Percentiles rank a stretch among this genome's conserved stretches.
Evolutionary conservation across 1,140 invertebrate species (phyloP).

Genomic region (Metopolophium dirhodum): DNA sequence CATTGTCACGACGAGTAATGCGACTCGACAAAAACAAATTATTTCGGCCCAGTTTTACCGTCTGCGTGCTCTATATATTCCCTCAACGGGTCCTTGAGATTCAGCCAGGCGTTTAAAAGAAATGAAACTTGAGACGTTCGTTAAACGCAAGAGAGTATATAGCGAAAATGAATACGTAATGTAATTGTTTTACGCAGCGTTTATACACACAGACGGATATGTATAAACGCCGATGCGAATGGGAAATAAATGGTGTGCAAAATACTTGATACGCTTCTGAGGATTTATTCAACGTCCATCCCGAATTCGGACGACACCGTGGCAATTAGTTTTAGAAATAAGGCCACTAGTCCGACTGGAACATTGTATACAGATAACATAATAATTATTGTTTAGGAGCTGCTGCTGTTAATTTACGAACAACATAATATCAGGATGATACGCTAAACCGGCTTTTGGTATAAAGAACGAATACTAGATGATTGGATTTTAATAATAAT

Average conservation of each 20-base stretch:
- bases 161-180: background rate
- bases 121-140: background rate
- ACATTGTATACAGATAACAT: background rate
- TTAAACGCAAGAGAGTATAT: background rate
- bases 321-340: constrained; percentile 19
- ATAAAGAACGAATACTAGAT: background rate
- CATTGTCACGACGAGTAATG: background rate
- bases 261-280: background rate
- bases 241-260: background rate
- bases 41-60: background rate
- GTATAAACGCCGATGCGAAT: background rate
- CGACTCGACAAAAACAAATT: constrained; percentile 28
- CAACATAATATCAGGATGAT: background rate
- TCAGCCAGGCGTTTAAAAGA: constrained; percentile 5
- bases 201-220: background rate
- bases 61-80: background rate
- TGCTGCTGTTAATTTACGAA: background rate
- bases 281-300: constrained; percentile 10
- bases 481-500: background rate
- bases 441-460: background rate
- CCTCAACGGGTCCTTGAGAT: background rate
- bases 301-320: background rate
- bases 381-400: background rate
- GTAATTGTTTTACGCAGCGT: background rate
- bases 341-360: constrained; percentile 35